Evolutionary conservation across 2,888 invertebrate genomes (phyloP).

Genomic region (Eupeodes latifasciatus): DNA sequence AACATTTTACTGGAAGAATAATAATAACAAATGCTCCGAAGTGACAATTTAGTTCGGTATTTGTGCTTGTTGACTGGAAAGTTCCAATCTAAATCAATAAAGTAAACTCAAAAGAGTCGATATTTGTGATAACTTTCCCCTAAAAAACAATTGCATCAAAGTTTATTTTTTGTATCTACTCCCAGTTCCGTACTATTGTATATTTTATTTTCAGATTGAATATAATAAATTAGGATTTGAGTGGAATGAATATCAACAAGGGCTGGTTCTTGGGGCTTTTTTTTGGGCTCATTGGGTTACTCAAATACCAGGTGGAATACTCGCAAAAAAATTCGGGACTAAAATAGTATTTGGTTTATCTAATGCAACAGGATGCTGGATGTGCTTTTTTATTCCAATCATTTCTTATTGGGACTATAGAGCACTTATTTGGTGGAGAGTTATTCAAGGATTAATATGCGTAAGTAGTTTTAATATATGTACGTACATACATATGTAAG

Average conservation of each 20-base stretch:
- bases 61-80: too few relatives aligned
- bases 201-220: slow-evolving; percentile 77
- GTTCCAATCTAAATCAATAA: too few relatives aligned
- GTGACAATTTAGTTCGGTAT: too few relatives aligned
- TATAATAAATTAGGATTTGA: slow-evolving; percentile 83
- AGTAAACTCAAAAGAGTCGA: too few relatives aligned
- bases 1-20: too few relatives aligned
- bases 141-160: too few relatives aligned
- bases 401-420: slow-evolving; percentile 86
- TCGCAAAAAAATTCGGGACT: slow-evolving; percentile 89
- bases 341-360: slow-evolving; percentile 89
- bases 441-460: slow-evolving; percentile 88
- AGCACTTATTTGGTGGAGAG: slow-evolving; percentile 86
- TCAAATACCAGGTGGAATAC: slow-evolving; percentile 89
- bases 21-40: too few relatives aligned
- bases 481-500: neutral
- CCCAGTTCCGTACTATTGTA: too few relatives aligned
- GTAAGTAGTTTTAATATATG: slow-evolving; percentile 85
- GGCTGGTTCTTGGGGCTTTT: slow-evolving; percentile 88
- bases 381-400: slow-evolving; percentile 88
- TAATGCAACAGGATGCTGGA: slow-evolving; percentile 87
- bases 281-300: slow-evolving; percentile 90
- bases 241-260: slow-evolving; percentile 89
- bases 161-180: too few relatives aligned
- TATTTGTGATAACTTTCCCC: too few relatives aligned